These are phyloP conservation scores for Halictus rubicundus DNA, from an alignment of 1,140 invertebrate species.

Conservation along the genomic window DNA sequence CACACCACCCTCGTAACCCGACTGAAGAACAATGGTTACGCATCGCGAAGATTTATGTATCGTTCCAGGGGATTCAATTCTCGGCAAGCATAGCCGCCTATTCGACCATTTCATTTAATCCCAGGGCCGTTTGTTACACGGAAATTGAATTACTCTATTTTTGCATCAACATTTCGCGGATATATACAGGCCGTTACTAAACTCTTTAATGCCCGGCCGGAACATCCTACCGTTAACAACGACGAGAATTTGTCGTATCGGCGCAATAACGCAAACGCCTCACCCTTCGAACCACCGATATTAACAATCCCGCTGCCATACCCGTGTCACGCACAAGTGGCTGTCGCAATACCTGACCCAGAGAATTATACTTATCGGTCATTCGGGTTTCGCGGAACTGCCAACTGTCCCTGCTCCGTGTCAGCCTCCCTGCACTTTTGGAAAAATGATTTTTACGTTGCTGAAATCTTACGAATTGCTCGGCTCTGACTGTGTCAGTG, in stretches of 20 bases:
- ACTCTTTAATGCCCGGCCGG: background rate
- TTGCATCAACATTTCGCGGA: background rate
- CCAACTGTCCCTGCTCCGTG: no score
- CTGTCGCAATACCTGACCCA: no score
- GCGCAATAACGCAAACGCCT: background rate
- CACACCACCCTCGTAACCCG: background rate
- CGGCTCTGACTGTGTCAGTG: no score
- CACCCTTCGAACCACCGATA: no score
- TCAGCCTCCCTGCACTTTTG: no score
- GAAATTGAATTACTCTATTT: slow-evolving; percentile 15
- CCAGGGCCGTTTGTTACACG: background rate
- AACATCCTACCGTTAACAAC: background rate
- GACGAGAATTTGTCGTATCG: background rate
- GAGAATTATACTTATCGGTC: no score
- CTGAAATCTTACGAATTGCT: no score
- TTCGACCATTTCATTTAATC: slow-evolving; percentile 25
- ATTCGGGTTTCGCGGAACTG: no score
- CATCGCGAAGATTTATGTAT: slow-evolving; percentile 34
- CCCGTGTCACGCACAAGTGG: no score
- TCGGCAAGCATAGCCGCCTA: background rate
- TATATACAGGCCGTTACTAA: background rate
- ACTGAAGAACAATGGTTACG: background rate
- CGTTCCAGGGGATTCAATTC: background rate
- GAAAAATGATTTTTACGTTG: no score
- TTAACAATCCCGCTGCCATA: no score